Evolutionary conservation across 1,140 invertebrate species (phyloP).

Genomic region (Tribolium madens): DNA sequence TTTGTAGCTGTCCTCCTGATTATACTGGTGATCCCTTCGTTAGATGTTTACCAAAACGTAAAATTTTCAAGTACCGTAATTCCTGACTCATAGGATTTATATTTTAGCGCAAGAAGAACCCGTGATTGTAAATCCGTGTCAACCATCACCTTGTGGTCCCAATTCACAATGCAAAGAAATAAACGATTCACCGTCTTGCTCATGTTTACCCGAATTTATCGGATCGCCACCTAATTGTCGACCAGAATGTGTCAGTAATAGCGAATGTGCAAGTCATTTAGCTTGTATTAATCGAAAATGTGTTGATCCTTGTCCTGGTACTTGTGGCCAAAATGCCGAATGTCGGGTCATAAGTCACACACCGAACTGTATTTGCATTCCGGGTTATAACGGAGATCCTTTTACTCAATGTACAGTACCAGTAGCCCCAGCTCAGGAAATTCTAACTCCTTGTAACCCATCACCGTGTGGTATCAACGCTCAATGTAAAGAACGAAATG

Average conservation of each 20-base stretch:
- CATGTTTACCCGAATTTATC: conserved; percentile 73
- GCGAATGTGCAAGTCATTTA: conserved; percentile 72
- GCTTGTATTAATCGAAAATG: conserved; percentile 79
- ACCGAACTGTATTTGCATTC: conserved; percentile 72
- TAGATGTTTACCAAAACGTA: conserved; percentile 65
- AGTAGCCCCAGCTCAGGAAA: conserved; percentile 52
- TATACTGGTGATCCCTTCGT: conserved; percentile 82
- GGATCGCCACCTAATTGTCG: conserved; percentile 75
- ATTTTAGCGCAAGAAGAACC: conserved; percentile 59
- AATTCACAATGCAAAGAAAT: conserved; percentile 75
- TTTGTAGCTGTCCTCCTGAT: conserved; percentile 76
- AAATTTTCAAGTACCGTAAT: conserved; percentile 22
- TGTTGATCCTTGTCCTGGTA: conserved; percentile 73
- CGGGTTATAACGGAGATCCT: conserved; percentile 76
- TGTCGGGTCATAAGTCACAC: conserved; percentile 73
- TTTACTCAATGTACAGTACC: conserved; percentile 66
- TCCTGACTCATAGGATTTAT: neutral
- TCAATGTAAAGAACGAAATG: conserved; percentile 75
- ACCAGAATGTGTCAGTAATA: conserved; percentile 76
- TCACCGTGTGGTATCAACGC: conserved; percentile 83
- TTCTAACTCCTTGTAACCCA: conserved; percentile 72
- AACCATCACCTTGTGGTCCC: conserved; percentile 78
- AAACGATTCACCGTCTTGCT: conserved; percentile 73
- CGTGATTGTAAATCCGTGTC: conserved; percentile 71
- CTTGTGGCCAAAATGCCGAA: conserved; percentile 71